phyloP scores from a whole-genome alignment of 2,888 invertebrate species.

The Bombylius discolor region DNA sequence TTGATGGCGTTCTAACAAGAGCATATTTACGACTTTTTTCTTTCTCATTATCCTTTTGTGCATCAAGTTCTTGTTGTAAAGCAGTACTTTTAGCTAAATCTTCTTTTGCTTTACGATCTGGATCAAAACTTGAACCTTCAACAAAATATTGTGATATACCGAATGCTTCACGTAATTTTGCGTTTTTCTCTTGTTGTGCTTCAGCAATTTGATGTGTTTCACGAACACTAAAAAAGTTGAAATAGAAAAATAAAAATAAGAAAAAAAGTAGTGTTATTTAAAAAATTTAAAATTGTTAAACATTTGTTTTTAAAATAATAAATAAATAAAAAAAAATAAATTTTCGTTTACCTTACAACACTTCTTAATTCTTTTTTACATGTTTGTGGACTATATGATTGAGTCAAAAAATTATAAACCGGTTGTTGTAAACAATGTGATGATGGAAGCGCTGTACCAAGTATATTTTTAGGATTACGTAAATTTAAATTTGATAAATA shows the following conservation, averaged over 20 bases:
- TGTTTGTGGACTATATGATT: constrained; percentile 7
- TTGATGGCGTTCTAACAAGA: constrained; percentile 62
- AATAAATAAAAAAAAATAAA: constrained; percentile 4
- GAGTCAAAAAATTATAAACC: constrained; percentile 5
- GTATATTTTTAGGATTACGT: no score
- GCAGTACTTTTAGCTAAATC: constrained; percentile 38
- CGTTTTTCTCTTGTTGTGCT: constrained; percentile 92
- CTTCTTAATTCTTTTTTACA: constrained; percentile 22
- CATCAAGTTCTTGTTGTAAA: constrained; percentile 36
- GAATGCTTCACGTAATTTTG: constrained; percentile 82
- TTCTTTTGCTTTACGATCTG: constrained; percentile 49
- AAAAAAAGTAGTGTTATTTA: no score
- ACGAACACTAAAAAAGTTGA: constrained; percentile 54
- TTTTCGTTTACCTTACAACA: constrained; percentile 35
- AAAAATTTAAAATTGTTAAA: no score
- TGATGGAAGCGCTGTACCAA: neutral
- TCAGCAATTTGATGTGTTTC: constrained; percentile 94
- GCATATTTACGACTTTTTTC: constrained; percentile 48
- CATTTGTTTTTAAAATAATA: neutral
- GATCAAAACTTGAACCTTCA: constrained; percentile 85
- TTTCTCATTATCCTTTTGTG: constrained; percentile 35
- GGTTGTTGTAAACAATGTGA: neutral
- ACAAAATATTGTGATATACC: constrained; percentile 89
- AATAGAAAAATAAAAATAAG: neutral
- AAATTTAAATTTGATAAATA: no score